These are phyloP conservation scores for Miichthys miiuy DNA, from an alignment of 2,797 vertebrate species.

Conservation along the genomic window DNA sequence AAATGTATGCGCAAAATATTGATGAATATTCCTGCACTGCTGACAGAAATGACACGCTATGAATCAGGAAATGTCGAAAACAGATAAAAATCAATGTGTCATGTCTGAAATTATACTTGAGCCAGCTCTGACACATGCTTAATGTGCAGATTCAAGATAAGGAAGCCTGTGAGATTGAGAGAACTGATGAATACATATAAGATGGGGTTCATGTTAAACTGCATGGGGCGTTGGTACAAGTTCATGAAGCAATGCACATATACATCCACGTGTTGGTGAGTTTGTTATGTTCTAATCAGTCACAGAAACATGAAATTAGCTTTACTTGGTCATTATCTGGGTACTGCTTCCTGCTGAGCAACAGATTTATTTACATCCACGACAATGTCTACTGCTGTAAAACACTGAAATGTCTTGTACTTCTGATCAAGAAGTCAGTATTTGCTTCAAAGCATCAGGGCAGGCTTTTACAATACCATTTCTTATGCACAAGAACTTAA, in stretches of 20 bases:
- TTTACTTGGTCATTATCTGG: neutral
- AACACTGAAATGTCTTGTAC: neutral
- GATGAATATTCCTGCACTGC: constrained; percentile 41
- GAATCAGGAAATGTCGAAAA: constrained; percentile 52
- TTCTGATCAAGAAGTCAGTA: neutral
- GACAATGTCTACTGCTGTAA: no score
- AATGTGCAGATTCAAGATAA: constrained; percentile 50
- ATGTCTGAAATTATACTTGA: constrained; percentile 49
- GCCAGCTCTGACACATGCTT: constrained; percentile 40
- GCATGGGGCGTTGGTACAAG: neutral
- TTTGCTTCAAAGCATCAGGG: neutral
- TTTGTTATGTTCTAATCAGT: constrained; percentile 14
- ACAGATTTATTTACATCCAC: neutral
- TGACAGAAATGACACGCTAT: constrained; percentile 56
- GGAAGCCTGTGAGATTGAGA: constrained; percentile 9
- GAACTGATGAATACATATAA: constrained; percentile 39
- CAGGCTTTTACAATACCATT: neutral
- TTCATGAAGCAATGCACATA: neutral
- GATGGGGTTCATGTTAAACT: neutral
- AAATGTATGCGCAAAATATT: constrained; percentile 57
- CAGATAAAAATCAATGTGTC: constrained; percentile 57
- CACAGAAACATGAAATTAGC: constrained; percentile 14
- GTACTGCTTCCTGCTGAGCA: neutral
- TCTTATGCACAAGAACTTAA: no score
- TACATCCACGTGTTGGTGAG: constrained; percentile 1